These are phyloP conservation scores for Cabera pusaria DNA, from an alignment of 2,888 invertebrate genomes.

Conservation along the genomic window DNA sequence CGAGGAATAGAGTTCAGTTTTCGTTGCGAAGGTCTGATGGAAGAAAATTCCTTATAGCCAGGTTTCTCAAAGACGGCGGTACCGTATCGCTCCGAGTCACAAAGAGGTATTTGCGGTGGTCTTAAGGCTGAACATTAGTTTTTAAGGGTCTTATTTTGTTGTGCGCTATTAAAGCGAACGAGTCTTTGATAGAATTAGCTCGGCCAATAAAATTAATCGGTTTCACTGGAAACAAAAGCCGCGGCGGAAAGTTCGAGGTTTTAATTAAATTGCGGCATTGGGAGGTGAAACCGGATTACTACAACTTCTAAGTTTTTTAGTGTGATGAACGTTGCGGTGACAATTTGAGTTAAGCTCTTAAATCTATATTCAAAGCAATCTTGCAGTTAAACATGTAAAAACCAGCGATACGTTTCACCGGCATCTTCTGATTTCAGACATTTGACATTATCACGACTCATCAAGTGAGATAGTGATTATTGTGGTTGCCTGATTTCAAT, in stretches of 20 bases:
- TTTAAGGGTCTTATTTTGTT: slow-evolving; percentile 82
- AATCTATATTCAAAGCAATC: too few relatives aligned
- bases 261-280: slow-evolving; percentile 28
- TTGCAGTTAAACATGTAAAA: too few relatives aligned
- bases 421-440: too few relatives aligned
- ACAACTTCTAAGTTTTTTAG: too few relatives aligned
- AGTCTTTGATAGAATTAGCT: slow-evolving; percentile 79
- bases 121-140: slow-evolving; percentile 81
- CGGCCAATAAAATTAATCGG: slow-evolving; percentile 76
- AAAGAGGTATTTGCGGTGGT: slow-evolving; percentile 81
- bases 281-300: slow-evolving; percentile 17
- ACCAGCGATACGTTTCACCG: too few relatives aligned
- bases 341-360: too few relatives aligned
- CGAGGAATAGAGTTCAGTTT: slow-evolving; percentile 35
- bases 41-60: slow-evolving; percentile 64
- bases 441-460: too few relatives aligned
- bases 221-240: slow-evolving; percentile 44
- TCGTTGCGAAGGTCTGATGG: slow-evolving; percentile 16
- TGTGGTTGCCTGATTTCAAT: too few relatives aligned
- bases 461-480: too few relatives aligned
- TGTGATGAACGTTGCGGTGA: too few relatives aligned
- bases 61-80: slow-evolving; percentile 55
- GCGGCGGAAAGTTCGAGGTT: slow-evolving; percentile 26
- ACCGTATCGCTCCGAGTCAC: slow-evolving; percentile 69
- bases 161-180: slow-evolving; percentile 72